Evolutionary conservation across 2,113 vertebrate genomes (phyloP), one percentile per base, ranked within the genome.

Genomic region (Scytalopus superciliaris): DNA sequence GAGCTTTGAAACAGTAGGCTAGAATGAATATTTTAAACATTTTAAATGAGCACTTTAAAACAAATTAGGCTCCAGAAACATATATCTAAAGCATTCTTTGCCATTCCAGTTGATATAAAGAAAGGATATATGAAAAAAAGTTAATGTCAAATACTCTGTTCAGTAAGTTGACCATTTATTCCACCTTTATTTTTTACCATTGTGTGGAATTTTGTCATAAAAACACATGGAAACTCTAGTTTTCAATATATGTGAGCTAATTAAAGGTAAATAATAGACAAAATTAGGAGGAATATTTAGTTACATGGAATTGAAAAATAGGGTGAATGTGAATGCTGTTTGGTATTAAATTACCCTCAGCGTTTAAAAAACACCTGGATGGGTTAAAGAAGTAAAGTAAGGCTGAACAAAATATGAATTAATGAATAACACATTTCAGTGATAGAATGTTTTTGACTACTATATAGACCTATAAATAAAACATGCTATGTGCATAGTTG

Each of bases 381-480:
- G 93, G 83, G 88, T 95, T 98, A 94, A 96, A 97, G 87, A 97
- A 97, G 74, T 96, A 97, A 98, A 80, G 69, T 75, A 87, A 96
- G 66, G 24, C 94, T 77, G 94, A 93, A 84, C 62, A 97, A 98
- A 98, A 97, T 97, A 97, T 97, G 96, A 98, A 98, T 97, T 98
- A 98, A 98, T 97, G 96, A 97, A 97, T 94, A 98, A 96, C 96
- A 97, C 92, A 95, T 98, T 98, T 97, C 94, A 50, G 5, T 91
- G 93, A 97, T 96, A 95, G 84, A 96, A 95, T 90, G 95, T 91
- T 97, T 97, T 93, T 91, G 84, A 97, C 94, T 96, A 92, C 94
- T 94, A 97, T 96, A 96, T 93, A 96, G 95, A 91, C 96, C 96
- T 97, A 97, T 97, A 97, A 97, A 97, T 98, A 98, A 97, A 97